A percentile compares a stretch with the other conserved stretches of the same genome.
phyloP scores from a whole-genome alignment of 1,140 invertebrate genomes.

The Battus philenor region DNA sequence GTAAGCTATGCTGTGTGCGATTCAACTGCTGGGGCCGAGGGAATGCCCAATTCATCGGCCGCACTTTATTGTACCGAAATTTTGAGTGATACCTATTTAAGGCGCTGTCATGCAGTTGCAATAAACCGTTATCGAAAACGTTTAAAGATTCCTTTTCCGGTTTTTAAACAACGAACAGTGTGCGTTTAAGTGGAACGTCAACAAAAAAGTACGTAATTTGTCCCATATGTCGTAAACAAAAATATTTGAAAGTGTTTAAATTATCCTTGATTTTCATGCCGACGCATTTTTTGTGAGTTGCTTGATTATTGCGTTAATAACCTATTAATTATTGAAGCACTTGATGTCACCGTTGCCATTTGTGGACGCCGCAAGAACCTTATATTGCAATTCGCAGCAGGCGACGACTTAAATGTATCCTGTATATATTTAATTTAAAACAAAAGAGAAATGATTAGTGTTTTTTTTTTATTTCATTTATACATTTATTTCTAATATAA shows the following conservation, averaged over 20 bases:
- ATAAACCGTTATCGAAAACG: constrained; percentile 26
- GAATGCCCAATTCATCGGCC: constrained; percentile 30
- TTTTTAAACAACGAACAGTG: neutral
- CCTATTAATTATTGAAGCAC: constrained; percentile 36
- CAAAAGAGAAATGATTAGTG: no score
- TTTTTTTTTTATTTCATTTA: no score
- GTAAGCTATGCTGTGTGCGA: constrained; percentile 16
- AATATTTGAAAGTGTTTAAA: no score
- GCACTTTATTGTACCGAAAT: constrained; percentile 28
- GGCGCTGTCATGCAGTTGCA: constrained; percentile 21
- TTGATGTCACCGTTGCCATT: constrained; percentile 23
- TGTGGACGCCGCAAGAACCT: constrained; percentile 29
- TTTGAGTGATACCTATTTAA: constrained; percentile 31
- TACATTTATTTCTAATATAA: no score
- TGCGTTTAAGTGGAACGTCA: constrained; percentile 1
- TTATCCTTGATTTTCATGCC: no score
- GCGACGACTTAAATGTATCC: constrained; percentile 22
- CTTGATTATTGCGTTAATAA: constrained; percentile 33
- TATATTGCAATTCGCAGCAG: constrained; percentile 22
- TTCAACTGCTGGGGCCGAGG: constrained; percentile 23
- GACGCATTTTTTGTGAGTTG: no score
- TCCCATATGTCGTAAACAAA: neutral
- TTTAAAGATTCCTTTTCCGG: constrained; percentile 6
- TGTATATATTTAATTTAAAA: constrained; percentile 18
- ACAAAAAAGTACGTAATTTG: constrained; percentile 1